Evolutionary conservation across 2,113 vertebrate genomes (phyloP).

Genomic region (Dascyllus trimaculatus): DNA sequence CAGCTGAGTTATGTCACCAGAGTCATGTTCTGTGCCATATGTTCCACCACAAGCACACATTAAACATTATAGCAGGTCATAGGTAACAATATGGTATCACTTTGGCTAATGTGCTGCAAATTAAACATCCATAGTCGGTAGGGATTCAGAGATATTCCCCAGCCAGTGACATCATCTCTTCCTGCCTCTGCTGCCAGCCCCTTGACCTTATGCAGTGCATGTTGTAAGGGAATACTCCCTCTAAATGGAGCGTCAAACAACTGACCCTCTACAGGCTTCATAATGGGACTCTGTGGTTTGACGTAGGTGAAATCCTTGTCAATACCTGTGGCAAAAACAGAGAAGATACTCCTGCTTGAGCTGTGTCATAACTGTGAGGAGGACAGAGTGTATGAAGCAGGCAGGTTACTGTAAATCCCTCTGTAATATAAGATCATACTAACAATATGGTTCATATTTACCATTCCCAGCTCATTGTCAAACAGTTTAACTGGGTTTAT

Average conservation of each 20-base stretch:
- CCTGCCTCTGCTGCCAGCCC: constrained; percentile 59
- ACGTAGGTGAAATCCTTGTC: constrained; percentile 48
- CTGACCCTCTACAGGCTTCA: constrained; percentile 25
- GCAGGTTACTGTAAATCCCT: constrained; percentile 36
- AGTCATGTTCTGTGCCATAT: constrained; percentile 34
- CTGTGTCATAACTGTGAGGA: constrained; percentile 24
- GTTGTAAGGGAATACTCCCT: constrained; percentile 65
- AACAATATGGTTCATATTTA: constrained; percentile 56
- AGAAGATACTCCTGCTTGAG: constrained; percentile 1
- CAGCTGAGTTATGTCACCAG: constrained; percentile 38
- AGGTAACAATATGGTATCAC: constrained; percentile 72
- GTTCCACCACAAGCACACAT: constrained; percentile 43
- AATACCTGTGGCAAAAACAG: constrained; percentile 52
- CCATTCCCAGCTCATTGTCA: constrained; percentile 14
- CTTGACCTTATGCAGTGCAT: constrained; percentile 57
- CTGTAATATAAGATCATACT: constrained; percentile 5
- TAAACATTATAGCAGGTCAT: constrained; percentile 56
- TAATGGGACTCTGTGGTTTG: constrained; percentile 46
- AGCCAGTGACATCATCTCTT: constrained; percentile 75
- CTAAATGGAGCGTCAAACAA: constrained; percentile 60
- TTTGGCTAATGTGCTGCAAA: constrained; percentile 72
- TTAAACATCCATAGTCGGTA: constrained; percentile 68
- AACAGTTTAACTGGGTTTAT: constrained; percentile 31
- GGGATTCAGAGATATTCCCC: constrained; percentile 74
- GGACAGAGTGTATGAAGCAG: constrained; percentile 12